These are phyloP conservation scores for Brachionus angularis DNA, from an alignment of 1,140 invertebrate genomes.

Conservation along the genomic window DNA sequence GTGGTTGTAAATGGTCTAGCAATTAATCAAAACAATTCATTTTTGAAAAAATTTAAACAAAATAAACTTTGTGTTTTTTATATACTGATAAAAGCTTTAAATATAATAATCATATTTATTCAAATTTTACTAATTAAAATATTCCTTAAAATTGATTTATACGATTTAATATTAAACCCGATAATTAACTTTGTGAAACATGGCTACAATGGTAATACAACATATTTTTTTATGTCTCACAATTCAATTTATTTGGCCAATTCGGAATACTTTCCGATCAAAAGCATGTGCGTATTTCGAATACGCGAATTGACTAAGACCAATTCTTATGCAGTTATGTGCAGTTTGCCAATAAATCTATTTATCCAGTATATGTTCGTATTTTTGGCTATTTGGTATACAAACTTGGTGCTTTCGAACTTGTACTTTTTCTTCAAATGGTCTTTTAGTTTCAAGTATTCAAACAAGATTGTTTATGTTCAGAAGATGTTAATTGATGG, in stretches of 20 bases:
- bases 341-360: constrained; percentile 37
- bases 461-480: background rate
- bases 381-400: constrained; percentile 36
- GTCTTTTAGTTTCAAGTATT: background rate
- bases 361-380: constrained; percentile 41
- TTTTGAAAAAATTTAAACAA: background rate
- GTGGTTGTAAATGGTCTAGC: constrained; percentile 4
- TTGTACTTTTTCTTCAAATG: constrained; percentile 10
- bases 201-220: background rate
- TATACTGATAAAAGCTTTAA: background rate
- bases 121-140: constrained; percentile 7
- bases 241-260: constrained; percentile 13
- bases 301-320: constrained; percentile 31
- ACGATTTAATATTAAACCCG: constrained; percentile 3
- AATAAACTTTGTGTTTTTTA: background rate
- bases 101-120: background rate
- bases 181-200: background rate
- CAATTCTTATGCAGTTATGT: constrained; percentile 35
- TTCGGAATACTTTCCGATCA: constrained; percentile 31
- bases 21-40: background rate
- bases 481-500: background rate
- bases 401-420: background rate
- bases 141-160: constrained; percentile 17
- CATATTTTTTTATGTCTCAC: background rate
- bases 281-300: constrained; percentile 30